phyloP scores from a whole-genome alignment of 2,113 vertebrate species.

The Pimephales promelas region DNA sequence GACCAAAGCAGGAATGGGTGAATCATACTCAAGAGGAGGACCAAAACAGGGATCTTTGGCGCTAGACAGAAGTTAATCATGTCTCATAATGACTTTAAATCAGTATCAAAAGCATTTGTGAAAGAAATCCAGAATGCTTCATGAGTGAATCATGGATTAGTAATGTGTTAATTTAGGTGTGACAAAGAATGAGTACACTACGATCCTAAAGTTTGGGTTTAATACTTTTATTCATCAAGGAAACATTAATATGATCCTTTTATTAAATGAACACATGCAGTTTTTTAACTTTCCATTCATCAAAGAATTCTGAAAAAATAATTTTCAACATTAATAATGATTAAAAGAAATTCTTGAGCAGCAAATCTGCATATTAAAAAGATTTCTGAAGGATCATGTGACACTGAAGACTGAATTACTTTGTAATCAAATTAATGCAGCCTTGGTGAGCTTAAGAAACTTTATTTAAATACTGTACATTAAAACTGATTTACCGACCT shows the following conservation, averaged over 20 bases:
- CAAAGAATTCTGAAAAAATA: background rate
- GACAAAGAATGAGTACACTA: too few species aligned
- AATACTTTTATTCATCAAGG: background rate
- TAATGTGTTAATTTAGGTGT: background rate
- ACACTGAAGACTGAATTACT: background rate
- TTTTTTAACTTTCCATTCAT: background rate
- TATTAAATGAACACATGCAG: too few species aligned
- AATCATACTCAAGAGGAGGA: background rate
- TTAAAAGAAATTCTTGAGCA: too few species aligned
- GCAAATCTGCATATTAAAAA: too few species aligned
- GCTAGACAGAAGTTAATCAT: slow-evolving; percentile 21
- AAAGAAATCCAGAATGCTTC: background rate
- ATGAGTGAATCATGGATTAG: background rate
- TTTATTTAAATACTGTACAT: background rate
- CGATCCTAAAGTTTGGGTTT: background rate
- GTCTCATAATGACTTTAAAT: background rate
- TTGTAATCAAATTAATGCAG: background rate
- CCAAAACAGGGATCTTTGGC: background rate
- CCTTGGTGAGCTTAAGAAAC: background rate
- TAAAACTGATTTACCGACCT: background rate
- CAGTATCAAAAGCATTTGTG: background rate
- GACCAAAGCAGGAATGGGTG: background rate
- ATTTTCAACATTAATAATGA: too few species aligned
- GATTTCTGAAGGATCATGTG: background rate
- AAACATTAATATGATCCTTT: background rate